Conservation (phyloP, 2,797 vertebrate genomes). For the Poeciliopsis gracilis region DNA sequence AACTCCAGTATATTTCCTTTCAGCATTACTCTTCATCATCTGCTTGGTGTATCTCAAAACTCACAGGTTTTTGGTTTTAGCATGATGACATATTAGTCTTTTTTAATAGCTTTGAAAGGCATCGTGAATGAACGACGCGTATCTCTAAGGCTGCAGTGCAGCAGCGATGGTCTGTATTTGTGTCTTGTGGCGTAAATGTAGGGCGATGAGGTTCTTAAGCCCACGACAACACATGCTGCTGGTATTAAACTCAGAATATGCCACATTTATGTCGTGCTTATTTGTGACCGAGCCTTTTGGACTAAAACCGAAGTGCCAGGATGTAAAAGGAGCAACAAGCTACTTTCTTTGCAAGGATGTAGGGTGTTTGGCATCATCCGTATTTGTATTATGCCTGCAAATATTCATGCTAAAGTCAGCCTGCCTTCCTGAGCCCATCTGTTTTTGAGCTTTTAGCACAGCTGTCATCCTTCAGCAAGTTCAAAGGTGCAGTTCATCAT, state of each 20-base stretch:
- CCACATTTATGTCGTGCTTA: constrained; percentile 51
- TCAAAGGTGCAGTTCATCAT: constrained; percentile 31
- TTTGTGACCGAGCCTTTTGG: constrained; percentile 41
- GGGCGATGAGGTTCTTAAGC: constrained; percentile 13
- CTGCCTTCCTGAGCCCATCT: constrained; percentile 56
- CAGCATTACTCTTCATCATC: no score
- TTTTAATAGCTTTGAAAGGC: neutral
- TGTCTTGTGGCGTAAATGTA: constrained; percentile 10
- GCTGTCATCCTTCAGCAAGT: constrained; percentile 48
- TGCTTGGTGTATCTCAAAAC: neutral
- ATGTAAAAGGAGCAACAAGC: constrained; percentile 45
- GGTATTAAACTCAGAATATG: constrained; percentile 24
- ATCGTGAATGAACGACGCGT: neutral
- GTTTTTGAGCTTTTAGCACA: constrained; percentile 51
- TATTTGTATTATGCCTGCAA: constrained; percentile 31
- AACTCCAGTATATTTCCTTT: no score
- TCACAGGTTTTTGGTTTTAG: neutral
- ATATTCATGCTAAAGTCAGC: constrained; percentile 47
- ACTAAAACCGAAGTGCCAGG: constrained; percentile 45
- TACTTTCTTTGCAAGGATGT: constrained; percentile 21
- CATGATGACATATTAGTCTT: neutral
- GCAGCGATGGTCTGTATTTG: neutral
- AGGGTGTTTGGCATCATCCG: constrained; percentile 23
- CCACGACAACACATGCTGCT: constrained; percentile 30
- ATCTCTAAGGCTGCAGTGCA: neutral